phyloP scores from a whole-genome alignment of 2,888 invertebrate genomes.

The Cancer borealis region DNA sequence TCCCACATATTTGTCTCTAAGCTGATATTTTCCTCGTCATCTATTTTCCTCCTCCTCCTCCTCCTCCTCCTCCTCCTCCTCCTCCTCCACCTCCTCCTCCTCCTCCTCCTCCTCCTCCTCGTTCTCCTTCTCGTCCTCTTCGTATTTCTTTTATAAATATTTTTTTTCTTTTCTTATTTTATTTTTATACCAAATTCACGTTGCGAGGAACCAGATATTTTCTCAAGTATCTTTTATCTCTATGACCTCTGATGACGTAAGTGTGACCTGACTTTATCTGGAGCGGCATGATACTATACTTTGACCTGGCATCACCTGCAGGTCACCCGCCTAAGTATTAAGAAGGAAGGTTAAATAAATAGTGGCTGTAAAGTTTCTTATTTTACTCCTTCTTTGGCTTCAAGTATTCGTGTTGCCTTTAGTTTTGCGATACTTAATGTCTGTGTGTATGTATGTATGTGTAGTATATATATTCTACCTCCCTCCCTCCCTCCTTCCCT shows the following conservation, averaged over 20 bases:
- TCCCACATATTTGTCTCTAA: background rate
- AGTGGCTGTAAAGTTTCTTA: background rate
- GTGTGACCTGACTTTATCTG: conserved; percentile 23
- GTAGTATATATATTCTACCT: background rate
- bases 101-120: background rate
- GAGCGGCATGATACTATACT: background rate
- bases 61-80: background rate
- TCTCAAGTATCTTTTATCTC: background rate
- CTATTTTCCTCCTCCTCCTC: background rate
- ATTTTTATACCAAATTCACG: background rate
- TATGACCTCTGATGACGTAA: background rate
- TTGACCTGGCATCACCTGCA: background rate
- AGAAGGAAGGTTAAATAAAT: background rate
- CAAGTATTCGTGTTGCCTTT: background rate
- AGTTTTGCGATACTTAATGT: background rate
- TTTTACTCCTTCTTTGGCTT: background rate
- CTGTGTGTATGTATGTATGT: background rate
- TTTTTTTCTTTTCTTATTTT: background rate
- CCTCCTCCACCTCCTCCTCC: background rate
- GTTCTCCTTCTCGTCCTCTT: too few species aligned
- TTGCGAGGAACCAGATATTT: background rate
- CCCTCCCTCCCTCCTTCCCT: background rate
- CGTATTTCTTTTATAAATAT: too few species aligned
- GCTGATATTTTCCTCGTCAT: background rate
- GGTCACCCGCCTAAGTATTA: background rate